Base-by-base conservation (phyloP, 2,797 vertebrate genomes). In the Rhabdomys pumilio region DNA sequence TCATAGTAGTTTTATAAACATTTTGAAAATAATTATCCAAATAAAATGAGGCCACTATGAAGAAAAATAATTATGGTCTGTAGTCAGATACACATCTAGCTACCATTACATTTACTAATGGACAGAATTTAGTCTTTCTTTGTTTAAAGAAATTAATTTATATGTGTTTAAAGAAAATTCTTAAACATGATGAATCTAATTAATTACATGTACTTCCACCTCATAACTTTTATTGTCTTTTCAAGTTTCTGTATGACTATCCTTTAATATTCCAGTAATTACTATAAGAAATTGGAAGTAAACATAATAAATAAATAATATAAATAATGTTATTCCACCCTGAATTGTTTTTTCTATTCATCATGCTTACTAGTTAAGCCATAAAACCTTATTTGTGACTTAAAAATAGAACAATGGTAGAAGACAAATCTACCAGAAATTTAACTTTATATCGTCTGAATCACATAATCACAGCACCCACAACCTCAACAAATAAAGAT, bases 221-320 rank as follows among this genome's bases (percentile, higher is more conserved):
- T 97, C 77, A 96, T 97, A 77, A 97, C 97, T 97, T 98, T 98
- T 82, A 97, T 97, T 96, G 93, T 93, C 92, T 96, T 95, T 96
- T 75, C 38, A 94, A 88, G 94, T 97, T 94, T 44, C 96, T 59
- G 94, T 79, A 82, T 67, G 87, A 47, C 4, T 80, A 97, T 90
- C 34, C 97, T 98, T 97, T 55, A 97, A 96, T 87, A 96, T 85
- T 89, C 83, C 73, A 95, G 31, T 93, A 91, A 96, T 97, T 95
- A 69, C 55, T 85, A 34, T 34, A 91, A 50, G 59, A 95, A 85
- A 96, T 0, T 93, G n/a, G 38, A 96, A 95, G 89, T 77, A 81
- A 97, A 95, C 96, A 90, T 80, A 97, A 97, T 97, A 90, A 7
- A 94, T 55, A 87, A 86, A 91, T n/a, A 97, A 65, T 44, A 31